A percentile compares a stretch with the other conserved stretches of the same genome.
These are phyloP conservation scores for Drosophila pseudoobscura DNA, from an alignment of 1,140 invertebrate genomes.

Conservation along the genomic window DNA sequence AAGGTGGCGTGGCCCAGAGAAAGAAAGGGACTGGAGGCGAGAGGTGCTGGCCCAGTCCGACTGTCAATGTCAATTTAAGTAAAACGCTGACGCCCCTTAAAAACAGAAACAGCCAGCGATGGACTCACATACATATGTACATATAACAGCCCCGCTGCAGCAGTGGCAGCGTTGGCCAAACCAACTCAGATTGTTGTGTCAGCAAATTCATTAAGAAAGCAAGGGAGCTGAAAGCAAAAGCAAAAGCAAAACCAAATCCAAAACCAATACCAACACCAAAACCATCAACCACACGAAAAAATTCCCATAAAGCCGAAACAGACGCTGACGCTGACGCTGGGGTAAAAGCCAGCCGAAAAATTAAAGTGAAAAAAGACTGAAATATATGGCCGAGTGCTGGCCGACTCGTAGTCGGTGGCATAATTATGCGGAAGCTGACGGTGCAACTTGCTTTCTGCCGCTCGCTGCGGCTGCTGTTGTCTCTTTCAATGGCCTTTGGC, in stretches of 20 bases:
- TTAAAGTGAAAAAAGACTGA: conserved; percentile 17
- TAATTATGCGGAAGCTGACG: conserved; percentile 81
- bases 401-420: conserved; percentile 55
- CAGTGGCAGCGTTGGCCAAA: neutral
- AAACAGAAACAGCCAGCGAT: conserved; percentile 20
- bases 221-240: conserved; percentile 26
- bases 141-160: neutral
- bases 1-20: conserved; percentile 9
- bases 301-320: conserved; percentile 72
- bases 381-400: conserved; percentile 52
- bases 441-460: conserved; percentile 71
- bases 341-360: conserved; percentile 38
- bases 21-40: conserved; percentile 11
- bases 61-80: conserved; percentile 76
- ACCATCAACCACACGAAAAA: conserved; percentile 52
- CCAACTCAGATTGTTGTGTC: conserved; percentile 52
- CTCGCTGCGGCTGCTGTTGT: conserved; percentile 9
- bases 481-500: conserved; percentile 34
- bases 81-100: conserved; percentile 72
- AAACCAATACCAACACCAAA: conserved; percentile 1
- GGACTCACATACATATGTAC: conserved; percentile 28
- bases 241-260: too few relatives aligned
- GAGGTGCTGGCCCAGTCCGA: conserved; percentile 28
- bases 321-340: conserved; percentile 59
- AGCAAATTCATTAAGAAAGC: conserved; percentile 73